Evolutionary conservation across 2,797 vertebrate species (phyloP), one percentile per base, ranked within the genome.

Genomic region (Smutsia gigantea): DNA sequence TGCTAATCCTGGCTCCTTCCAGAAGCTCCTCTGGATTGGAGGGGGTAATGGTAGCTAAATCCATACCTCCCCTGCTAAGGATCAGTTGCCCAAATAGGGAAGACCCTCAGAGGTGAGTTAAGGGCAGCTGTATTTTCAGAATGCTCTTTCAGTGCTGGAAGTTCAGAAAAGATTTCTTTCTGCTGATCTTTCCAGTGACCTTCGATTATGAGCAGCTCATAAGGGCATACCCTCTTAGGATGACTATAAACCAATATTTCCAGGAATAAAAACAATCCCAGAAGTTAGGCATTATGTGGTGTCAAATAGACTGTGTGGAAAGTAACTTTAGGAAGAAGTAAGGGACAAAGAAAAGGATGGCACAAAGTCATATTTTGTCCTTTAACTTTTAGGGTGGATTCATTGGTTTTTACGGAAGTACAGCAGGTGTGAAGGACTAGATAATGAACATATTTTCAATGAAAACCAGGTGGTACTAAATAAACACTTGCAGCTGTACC

Each of bases 381-480:
- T 15, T 81, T 68, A 14, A 25, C 14, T 92, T 94, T 63, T 46
- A 82, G 46, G 7, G 31, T 69, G 19, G 68, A 74, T 46, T 71
- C 55, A 51, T 49, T 34, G 37, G n/a, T 18, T 10, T 39, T 87
- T 81, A 75, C 81, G 55, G n/a, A 82, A 90, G 25, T 25, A 19
- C 0, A 92, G 61, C 75, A 92, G 77, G 71, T 95, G 29, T 90
- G 34, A 75, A 15, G 15, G 61, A 59, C 4, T 12, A 25, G 29
- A 53, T 78, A 85, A 93, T 29, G 1, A 4, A 74, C 13, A 0
- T 11, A 82, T 66, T 91, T 78, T 87, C 75, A 91, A 72, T 53
- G 51, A 93, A 88, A 88, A 82, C n/a, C 51, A 87, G 79, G 68
- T 85, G 81, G 14, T 53, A 63, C 55, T 63, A 77, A 89, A 59